Evolutionary conservation across 2,888 invertebrate genomes (phyloP), one percentile per base, ranked within the genome.

Genomic region (Pachydiplax longipennis): DNA sequence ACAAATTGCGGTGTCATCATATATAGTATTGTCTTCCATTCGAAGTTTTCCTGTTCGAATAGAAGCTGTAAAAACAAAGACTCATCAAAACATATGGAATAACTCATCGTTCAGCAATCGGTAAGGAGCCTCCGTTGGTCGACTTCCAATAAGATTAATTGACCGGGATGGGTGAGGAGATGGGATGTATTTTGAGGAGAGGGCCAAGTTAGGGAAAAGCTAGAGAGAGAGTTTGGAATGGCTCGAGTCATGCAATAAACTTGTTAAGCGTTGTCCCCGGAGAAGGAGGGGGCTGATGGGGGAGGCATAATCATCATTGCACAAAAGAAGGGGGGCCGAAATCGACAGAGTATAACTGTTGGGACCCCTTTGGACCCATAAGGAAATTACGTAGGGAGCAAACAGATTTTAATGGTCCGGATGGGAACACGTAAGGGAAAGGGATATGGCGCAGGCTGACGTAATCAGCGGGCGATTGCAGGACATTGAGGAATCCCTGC

Each of bases 171-270:
- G 10, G 12, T 4, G 25, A 13, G 5, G 58, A 22, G 15, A 2
- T 0, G 87, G n/a, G 37, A 10, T 18, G 87, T 13, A 8, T 37
- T 37, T 31, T 15, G 37, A 31, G 35, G 87, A 22, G 12, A 18
- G 53, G 87, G 61, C 22, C n/a, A 61, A 35, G 58, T 53, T 35
- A 53, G 83, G 58, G 53, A 22, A 13, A 18, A 10, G 53, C n/a
- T 35, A 83, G 58, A 61, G 6, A 48, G 48, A 18, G 58, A 58
- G 87, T 37, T 87, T 37, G 87, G 61, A 87, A 87, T 87, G 87
- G 37, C 87, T 37, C 61, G 87, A 87, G 87, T 87, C 87, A 87
- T 87, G 87, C 87, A 87, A 87, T 87, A 87, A 87, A 87, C 87
- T 61, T 87, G 87, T 87, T 87, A 87, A 87, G 87, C 65, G 87